Evolutionary conservation across 2,888 invertebrate species (phyloP).

Genomic region (Pseudolycoriella hygida): DNA sequence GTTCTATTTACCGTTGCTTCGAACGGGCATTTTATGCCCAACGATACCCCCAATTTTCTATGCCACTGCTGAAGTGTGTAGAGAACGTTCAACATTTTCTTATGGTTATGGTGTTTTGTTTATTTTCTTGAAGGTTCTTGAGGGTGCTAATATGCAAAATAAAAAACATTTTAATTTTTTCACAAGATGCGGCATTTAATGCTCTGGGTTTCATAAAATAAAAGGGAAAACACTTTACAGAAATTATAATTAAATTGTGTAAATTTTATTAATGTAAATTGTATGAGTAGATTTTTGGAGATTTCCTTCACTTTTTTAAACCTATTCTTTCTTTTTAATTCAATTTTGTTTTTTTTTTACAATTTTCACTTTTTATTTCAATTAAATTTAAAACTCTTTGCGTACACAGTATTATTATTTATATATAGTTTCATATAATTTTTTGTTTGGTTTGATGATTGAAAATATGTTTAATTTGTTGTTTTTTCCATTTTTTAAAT

Average conservation of each 20-base stretch:
- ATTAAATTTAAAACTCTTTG: background rate
- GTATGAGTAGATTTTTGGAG: background rate
- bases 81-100: too few species aligned
- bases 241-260: background rate
- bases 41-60: too few species aligned
- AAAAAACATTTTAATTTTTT: background rate
- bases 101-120: too few species aligned
- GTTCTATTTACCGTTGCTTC: too few species aligned
- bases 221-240: background rate
- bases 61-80: too few species aligned
- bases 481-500: too few species aligned
- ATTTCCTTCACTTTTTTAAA: background rate
- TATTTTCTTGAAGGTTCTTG: too few species aligned
- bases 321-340: background rate
- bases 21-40: too few species aligned
- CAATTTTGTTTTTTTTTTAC: background rate
- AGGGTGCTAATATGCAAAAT: background rate
- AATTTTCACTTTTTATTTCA: background rate
- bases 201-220: background rate
- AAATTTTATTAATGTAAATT: background rate
- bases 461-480: background rate
- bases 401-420: background rate
- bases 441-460: background rate
- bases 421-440: too few species aligned
- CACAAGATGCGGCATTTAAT: slow-evolving; percentile 1